A percentile compares a stretch with the other conserved stretches of the same genome.
Evolutionary conservation across 2,113 vertebrate species (phyloP).

Genomic region (Gracilinanus agilis): DNA sequence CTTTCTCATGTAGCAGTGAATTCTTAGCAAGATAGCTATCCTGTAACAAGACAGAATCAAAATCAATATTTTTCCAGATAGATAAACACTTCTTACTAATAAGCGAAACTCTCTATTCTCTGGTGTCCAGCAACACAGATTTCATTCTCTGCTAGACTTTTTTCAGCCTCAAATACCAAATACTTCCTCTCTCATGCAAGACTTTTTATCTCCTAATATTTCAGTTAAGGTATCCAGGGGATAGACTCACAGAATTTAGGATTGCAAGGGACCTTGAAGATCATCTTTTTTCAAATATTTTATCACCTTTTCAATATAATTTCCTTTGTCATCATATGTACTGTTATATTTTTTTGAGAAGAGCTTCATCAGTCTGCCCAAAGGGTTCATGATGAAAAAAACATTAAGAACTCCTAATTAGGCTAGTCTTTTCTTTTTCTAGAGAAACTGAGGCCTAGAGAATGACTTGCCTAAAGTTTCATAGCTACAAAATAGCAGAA

Average conservation of each 20-base stretch:
- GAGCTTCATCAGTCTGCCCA: neutral
- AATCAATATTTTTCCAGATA: conserved; percentile 74
- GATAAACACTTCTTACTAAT: conserved; percentile 61
- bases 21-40: conserved; percentile 64
- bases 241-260: neutral
- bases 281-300: neutral
- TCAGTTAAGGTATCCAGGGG: conserved; percentile 12
- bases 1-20: conserved; percentile 59
- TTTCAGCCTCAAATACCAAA: conserved; percentile 28
- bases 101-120: conserved; percentile 48
- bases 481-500: neutral
- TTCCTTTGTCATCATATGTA: neutral
- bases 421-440: too few species aligned
- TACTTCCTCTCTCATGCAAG: conserved; percentile 19
- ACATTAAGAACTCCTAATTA: too few species aligned
- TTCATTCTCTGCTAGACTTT: conserved; percentile 17
- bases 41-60: conserved; percentile 66
- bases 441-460: neutral
- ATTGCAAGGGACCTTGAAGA: neutral
- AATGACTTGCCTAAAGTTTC: neutral
- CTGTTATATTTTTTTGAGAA: neutral
- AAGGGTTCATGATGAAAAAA: neutral
- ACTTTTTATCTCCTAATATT: conserved; percentile 37
- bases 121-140: conserved; percentile 23
- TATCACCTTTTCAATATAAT: neutral